Evolutionary conservation across 2,797 vertebrate genomes (phyloP), one percentile per base, ranked within the genome.

Genomic region (Coccyzus lansbergi): DNA sequence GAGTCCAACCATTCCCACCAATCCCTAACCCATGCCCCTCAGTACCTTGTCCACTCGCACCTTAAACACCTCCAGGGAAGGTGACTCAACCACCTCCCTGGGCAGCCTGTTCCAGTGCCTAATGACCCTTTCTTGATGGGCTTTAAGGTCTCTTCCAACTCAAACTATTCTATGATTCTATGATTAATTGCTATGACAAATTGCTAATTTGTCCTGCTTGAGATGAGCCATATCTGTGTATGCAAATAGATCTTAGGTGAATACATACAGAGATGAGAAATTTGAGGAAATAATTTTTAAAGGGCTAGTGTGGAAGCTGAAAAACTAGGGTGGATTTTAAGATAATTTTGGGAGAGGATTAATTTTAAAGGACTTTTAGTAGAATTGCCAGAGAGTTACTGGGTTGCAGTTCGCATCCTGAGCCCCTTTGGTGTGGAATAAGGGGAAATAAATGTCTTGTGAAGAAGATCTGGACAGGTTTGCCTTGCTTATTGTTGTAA

Each of bases 241-340:
- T 7, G 22, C 72, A 38, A n/a, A 46, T 1, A 19, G 49, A 11
- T 14, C 25, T 8, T 20, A 31, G 58, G 1, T 10, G 24, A 5
- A 10, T 3, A 1, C 15, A 9, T 1, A 3, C 10, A 2, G 3
- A 24, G 40, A 36, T 48, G 74, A 5, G n/a, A 8, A n/a, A 3
- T 4, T 0, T 12, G 3, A 16, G 26, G 31, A 3, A 55, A 2
- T 19, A 2, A 24, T 52, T 52, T 52, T 26, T 51, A 21, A 59
- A 65, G 49, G 52, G 40, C 29, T 25, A 3, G 52, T 4, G 13
- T 7, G 80, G 55, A 7, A 12, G 17, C 46, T 48, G 71, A 55
- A 55, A 40, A 26, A 64, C 49, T 2, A 2, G 21, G 36, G 7
- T 40, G 56, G 60, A 1, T 48, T 72, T 51, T 5, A 34, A 20